Evolutionary conservation across 2,888 invertebrate species (phyloP), one percentile per base, ranked within the genome.

Genomic region (Polydrusus cervinus): DNA sequence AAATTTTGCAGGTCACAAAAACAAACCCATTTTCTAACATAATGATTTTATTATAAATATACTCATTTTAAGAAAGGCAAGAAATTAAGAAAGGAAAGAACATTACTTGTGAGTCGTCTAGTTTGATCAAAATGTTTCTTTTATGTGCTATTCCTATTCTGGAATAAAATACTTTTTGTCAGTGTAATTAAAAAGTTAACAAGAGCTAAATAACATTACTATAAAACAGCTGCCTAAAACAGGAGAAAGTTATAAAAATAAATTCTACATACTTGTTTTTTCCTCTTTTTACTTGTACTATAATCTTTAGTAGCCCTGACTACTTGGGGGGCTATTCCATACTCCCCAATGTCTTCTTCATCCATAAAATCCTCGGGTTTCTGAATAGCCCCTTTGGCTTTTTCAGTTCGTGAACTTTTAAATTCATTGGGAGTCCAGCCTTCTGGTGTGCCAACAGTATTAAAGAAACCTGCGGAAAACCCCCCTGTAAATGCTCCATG

Each of bases 401-500:
- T 94, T 71, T 93, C 94, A 0, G 87, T 87, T 9, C 97, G 89
- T 0, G 97, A 96, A 76, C 99, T 99, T 83, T 95, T 95, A 85
- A 98, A 99, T 14, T 93, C 92, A 40, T 93, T 90, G 0, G 99
- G 99, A 10, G 91, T 91, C 96, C 97, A 99, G 64, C 99, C 98
- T 89, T 99, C 98, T 78, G 95, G 91, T 0, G 97, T 95, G 0
- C 98, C 99, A 18, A 99, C 99, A 0, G 97, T 94, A 85, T 99
- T 99, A 85, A 95, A 98, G 84, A 95, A 98, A 0, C 99, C 99
- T 0, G 99, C 99, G 13, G 98, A 97, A 86, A 99, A 99, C 2
- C 95, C 88, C 0, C 99, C 99, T 0, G 99, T 99, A 85, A 99
- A 99, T 0, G 99, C 99, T 8, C 99, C 99, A 87, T 99, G 99